A percentile compares a stretch with the other conserved stretches of the same genome.
phyloP scores from a whole-genome alignment of 2,797 vertebrate species.

The Myotis findleyi region DNA sequence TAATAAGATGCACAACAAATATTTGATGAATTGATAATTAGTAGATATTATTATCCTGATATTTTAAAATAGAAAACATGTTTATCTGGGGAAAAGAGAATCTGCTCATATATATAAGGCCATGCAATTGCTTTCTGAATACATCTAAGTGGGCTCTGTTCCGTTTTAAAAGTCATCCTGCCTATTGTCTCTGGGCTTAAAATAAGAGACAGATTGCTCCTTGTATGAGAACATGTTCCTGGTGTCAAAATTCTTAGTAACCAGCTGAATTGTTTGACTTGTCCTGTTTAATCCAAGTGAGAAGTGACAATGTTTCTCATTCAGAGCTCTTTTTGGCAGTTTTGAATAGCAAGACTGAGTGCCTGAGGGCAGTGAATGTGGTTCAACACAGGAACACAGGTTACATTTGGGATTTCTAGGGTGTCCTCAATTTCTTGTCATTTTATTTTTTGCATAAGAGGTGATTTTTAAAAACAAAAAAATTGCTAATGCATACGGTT shows the following conservation, averaged over 20 bases:
- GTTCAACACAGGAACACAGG: background rate
- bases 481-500: background rate
- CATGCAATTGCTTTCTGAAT: background rate
- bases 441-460: background rate
- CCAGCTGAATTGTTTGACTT: conserved; percentile 23
- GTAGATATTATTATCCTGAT: background rate
- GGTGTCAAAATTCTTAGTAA: conserved; percentile 2
- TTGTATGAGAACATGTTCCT: background rate
- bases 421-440: background rate
- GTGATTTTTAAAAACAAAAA: conserved; percentile 11
- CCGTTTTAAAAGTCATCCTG: conserved; percentile 11
- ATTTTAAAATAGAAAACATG: conserved; percentile 1
- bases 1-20: background rate
- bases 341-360: conserved; percentile 3
- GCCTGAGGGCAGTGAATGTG: background rate
- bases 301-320: background rate
- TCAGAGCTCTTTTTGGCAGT: background rate
- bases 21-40: conserved; percentile 36
- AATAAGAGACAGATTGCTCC: background rate
- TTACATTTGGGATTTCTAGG: conserved; percentile 31
- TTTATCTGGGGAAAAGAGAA: background rate
- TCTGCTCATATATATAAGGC: background rate
- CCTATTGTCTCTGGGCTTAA: background rate
- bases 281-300: background rate
- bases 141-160: background rate